Evolutionary conservation across 53 echinoderm and acorn worm species (phyloP).

Genomic region (Hippasteria phrygiana): DNA sequence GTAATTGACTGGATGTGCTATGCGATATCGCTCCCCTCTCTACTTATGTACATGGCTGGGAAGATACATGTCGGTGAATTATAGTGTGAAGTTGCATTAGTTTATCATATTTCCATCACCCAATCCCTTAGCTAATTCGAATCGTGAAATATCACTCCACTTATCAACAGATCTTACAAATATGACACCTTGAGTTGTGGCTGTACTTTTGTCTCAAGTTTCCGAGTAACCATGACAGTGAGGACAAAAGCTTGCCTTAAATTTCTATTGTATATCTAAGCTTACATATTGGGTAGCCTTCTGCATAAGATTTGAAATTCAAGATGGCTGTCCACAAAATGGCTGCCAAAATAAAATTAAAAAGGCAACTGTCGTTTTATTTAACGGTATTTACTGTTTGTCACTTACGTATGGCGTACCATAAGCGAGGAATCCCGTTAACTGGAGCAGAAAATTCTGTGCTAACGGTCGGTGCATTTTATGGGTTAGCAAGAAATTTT

Average conservation of each 20-base stretch:
- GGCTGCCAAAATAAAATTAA: too few relatives aligned
- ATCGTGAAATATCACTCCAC: background rate
- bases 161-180: background rate
- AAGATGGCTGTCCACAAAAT: too few relatives aligned
- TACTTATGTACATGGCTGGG: background rate
- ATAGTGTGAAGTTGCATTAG: constrained; percentile 19
- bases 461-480: too few relatives aligned
- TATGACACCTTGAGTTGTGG: background rate
- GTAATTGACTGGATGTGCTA: constrained; percentile 10
- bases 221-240: background rate
- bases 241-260: background rate
- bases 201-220: background rate
- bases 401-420: too few relatives aligned
- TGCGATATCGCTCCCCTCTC: background rate
- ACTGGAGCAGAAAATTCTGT: too few relatives aligned
- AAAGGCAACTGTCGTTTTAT: too few relatives aligned
- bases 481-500: too few relatives aligned
- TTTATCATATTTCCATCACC: constrained; percentile 25
- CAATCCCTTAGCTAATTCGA: background rate
- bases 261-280: background rate
- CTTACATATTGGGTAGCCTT: too few relatives aligned
- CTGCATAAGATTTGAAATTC: too few relatives aligned
- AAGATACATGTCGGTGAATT: background rate
- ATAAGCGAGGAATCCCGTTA: too few relatives aligned
- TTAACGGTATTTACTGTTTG: too few relatives aligned